phyloP scores from a whole-genome alignment of 2,888 invertebrate genomes.

The Ypsolopha sequella region DNA sequence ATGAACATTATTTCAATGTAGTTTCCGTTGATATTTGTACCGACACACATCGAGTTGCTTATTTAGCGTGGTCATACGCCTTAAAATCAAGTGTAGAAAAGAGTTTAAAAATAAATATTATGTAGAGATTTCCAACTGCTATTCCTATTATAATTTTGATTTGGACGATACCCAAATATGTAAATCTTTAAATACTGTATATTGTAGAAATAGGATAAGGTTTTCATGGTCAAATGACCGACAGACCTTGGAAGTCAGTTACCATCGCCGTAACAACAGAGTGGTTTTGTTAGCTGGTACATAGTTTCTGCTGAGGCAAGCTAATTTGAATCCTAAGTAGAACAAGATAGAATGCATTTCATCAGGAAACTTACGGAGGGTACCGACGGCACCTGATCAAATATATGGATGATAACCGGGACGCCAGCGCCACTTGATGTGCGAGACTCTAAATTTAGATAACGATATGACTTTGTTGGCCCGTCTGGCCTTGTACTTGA shows the following conservation, averaged over 20 bases:
- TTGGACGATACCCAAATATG: no score
- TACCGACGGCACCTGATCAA: slow-evolving; percentile 58
- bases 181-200: no score
- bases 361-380: neutral
- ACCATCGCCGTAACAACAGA: neutral
- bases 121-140: no score
- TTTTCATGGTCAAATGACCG: slow-evolving; percentile 47
- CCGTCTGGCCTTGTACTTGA: slow-evolving; percentile 29
- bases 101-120: no score
- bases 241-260: slow-evolving; percentile 39
- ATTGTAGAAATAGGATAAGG: slow-evolving; percentile 21
- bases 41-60: no score
- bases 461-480: slow-evolving; percentile 41
- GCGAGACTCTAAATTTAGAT: slow-evolving; percentile 39
- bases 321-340: neutral
- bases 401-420: slow-evolving; percentile 59
- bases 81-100: no score
- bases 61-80: no score
- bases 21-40: no score
- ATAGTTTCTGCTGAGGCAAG: neutral
- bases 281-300: neutral
- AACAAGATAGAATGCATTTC: neutral
- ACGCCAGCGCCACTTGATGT: slow-evolving; percentile 57
- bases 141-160: no score
- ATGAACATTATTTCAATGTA: no score